Evolutionary conservation across 2,888 invertebrate species (phyloP).

Genomic region (Syrista parreyssii): DNA sequence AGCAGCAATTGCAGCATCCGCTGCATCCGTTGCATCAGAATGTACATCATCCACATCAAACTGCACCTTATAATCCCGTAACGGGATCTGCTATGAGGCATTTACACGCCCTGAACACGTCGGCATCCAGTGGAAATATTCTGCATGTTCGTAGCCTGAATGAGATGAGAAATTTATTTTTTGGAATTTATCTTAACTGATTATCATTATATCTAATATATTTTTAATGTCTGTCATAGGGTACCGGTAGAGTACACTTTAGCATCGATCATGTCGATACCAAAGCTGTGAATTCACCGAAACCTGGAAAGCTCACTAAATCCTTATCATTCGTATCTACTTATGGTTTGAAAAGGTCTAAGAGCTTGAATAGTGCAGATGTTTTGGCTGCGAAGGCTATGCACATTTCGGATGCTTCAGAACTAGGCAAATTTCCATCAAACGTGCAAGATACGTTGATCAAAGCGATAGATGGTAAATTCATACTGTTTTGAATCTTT

Average conservation of each 20-base stretch:
- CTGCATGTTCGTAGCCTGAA: slow-evolving; percentile 65
- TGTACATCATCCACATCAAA: slow-evolving; percentile 50
- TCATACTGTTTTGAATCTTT: slow-evolving; percentile 2
- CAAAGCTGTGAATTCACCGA: slow-evolving; percentile 34
- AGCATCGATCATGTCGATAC: slow-evolving; percentile 30
- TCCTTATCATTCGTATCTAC: slow-evolving; percentile 61
- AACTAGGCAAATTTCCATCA: slow-evolving; percentile 79
- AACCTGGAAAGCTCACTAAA: slow-evolving; percentile 59
- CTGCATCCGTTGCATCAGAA: slow-evolving; percentile 67
- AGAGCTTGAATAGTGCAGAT: slow-evolving; percentile 84
- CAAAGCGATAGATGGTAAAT: slow-evolving; percentile 77
- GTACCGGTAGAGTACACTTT: slow-evolving; percentile 28
- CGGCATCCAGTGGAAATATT: slow-evolving; percentile 74
- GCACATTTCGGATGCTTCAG: slow-evolving; percentile 72
- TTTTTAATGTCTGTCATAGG: slow-evolving; percentile 32
- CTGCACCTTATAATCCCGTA: slow-evolving; percentile 37
- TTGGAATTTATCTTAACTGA: neutral
- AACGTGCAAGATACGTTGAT: slow-evolving; percentile 81
- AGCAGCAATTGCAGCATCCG: slow-evolving; percentile 67
- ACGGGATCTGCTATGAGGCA: slow-evolving; percentile 46
- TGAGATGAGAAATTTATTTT: neutral
- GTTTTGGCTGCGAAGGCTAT: slow-evolving; percentile 73
- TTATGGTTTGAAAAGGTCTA: slow-evolving; percentile 79
- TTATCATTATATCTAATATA: neutral
- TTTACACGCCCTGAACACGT: slow-evolving; percentile 63